phyloP scores from a whole-genome alignment of 2,888 invertebrate genomes.

The Chloroclysta siterata region DNA sequence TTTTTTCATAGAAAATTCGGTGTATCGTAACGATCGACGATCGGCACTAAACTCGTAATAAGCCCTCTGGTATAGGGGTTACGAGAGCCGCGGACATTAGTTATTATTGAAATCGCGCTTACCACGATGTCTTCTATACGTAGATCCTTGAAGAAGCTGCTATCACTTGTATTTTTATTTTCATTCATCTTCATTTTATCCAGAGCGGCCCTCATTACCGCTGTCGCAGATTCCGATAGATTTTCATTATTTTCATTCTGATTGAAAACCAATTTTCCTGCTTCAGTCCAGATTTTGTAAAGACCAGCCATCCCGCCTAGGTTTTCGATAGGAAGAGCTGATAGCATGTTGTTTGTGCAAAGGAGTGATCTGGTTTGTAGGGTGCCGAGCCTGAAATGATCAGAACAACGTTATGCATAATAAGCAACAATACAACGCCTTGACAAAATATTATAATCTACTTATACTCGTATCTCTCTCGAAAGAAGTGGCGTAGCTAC shows the following conservation, averaged over 20 bases:
- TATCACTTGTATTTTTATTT: conserved; percentile 58
- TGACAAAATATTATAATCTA: too few relatives aligned
- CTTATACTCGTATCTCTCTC: too few relatives aligned
- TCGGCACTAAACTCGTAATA: too few relatives aligned
- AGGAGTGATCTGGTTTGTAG: conserved; percentile 87
- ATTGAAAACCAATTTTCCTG: conserved; percentile 87
- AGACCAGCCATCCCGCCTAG: conserved; percentile 87
- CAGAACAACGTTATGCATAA: conserved; percentile 23
- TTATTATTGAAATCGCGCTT: conserved; percentile 24
- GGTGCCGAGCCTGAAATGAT: conserved; percentile 72
- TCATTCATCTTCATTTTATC: conserved; percentile 86
- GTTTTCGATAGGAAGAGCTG: conserved; percentile 85
- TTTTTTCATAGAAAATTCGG: too few relatives aligned
- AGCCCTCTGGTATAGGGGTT: too few relatives aligned
- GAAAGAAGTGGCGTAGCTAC: too few relatives aligned
- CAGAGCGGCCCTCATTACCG: conserved; percentile 90
- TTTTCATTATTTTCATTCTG: conserved; percentile 77
- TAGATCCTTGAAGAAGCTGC: conserved; percentile 82
- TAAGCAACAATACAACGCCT: too few relatives aligned
- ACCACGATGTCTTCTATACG: conserved; percentile 85
- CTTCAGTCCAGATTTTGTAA: conserved; percentile 87
- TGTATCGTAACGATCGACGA: too few relatives aligned
- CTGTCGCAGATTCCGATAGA: conserved; percentile 88
- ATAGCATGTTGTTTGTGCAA: conserved; percentile 89
- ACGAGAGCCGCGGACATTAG: too few relatives aligned